Evolutionary conservation across 2,797 vertebrate species (phyloP).

Genomic region (Molossus molossus): DNA sequence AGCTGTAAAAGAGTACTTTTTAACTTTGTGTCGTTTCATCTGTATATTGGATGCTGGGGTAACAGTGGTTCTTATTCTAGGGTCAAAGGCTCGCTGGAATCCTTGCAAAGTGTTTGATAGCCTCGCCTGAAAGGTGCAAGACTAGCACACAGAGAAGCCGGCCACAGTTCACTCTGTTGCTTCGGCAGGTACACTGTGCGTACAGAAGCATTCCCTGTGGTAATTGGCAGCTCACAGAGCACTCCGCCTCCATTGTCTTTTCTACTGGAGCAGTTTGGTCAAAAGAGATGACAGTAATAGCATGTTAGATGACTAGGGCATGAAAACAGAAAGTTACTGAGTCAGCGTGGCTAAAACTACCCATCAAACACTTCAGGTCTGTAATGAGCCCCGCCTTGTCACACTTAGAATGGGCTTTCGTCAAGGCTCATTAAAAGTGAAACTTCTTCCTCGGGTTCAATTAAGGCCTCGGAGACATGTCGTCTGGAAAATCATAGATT

Average conservation of each 20-base stretch:
- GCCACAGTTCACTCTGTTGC: background rate
- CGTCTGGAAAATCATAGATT: slow-evolving; percentile 25
- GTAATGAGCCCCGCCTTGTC: background rate
- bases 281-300: background rate
- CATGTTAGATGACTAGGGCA: background rate
- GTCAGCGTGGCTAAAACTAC: background rate
- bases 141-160: background rate
- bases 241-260: background rate
- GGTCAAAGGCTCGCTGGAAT: slow-evolving; percentile 1
- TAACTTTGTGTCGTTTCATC: background rate
- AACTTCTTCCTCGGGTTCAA: background rate
- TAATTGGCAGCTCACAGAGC: background rate
- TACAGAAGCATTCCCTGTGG: background rate
- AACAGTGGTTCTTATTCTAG: background rate
- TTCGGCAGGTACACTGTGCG: background rate
- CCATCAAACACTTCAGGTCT: background rate
- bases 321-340: background rate
- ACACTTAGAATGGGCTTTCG: background rate
- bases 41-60: background rate
- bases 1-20: background rate
- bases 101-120: background rate
- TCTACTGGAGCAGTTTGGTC: background rate
- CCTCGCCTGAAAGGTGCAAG: background rate
- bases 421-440: background rate
- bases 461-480: background rate